A percentile compares a stretch with the other conserved stretches of the same genome.
Evolutionary conservation across 2,113 vertebrate species (phyloP).

Genomic region (Pitta sordida): DNA sequence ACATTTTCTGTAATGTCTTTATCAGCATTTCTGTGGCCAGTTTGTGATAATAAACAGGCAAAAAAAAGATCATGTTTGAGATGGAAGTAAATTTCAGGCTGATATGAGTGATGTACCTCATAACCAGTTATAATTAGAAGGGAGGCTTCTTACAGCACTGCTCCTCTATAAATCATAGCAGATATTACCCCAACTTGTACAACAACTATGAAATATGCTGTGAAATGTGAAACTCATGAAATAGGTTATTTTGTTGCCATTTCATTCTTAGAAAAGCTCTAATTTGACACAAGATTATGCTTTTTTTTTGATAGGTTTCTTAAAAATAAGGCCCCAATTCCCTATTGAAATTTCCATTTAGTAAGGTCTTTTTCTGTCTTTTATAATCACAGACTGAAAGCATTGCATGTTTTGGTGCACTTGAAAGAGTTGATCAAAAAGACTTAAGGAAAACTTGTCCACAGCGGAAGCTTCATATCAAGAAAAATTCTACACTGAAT

Average conservation of each 20-base stretch:
- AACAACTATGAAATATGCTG: slow-evolving; percentile 35
- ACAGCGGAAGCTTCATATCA: not conserved
- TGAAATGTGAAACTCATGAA: slow-evolving; percentile 24
- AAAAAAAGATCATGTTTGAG: not conserved
- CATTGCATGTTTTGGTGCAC: not conserved
- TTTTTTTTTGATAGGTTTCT: not conserved
- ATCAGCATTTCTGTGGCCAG: slow-evolving; percentile 55
- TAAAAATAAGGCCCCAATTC: not conserved
- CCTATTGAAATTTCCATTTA: not conserved
- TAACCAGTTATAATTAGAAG: slow-evolving; percentile 62
- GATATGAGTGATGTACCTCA: slow-evolving; percentile 60
- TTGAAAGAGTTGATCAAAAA: not conserved
- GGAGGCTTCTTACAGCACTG: slow-evolving; percentile 37
- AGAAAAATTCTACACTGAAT: not conserved
- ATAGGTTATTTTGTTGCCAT: slow-evolving; percentile 22
- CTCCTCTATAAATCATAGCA: slow-evolving; percentile 51
- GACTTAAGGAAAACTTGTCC: not conserved
- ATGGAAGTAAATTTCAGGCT: slow-evolving; percentile 48
- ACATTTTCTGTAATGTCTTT: slow-evolving; percentile 31
- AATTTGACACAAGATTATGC: not conserved
- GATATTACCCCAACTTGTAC: slow-evolving; percentile 49
- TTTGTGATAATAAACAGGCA: slow-evolving; percentile 49
- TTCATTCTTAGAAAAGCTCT: not conserved
- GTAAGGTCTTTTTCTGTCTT: not conserved
- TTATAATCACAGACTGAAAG: not conserved